Base-by-base conservation (phyloP, 2,797 vertebrate species). In the Tokudaia tokunoshimensis region DNA sequence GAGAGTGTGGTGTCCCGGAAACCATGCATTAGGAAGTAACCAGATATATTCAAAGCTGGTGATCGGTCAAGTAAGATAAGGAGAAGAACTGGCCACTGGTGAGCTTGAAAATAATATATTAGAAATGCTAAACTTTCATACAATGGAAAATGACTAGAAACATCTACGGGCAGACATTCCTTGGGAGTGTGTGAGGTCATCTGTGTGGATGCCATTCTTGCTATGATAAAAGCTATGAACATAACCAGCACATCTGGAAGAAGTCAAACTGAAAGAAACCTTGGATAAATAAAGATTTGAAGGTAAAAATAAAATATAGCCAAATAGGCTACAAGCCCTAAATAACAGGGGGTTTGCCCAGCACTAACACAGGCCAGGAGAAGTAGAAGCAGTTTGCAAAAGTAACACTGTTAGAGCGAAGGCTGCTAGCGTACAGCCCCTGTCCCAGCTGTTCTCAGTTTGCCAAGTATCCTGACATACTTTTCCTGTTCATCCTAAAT, bases 61-160 rank as follows among this genome's bases (percentile, higher is more conserved):
- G 52, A 65, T n/a, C 81, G 57, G 72, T 90, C 84, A 95, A 95
- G 55, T 44, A 85, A 94, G 78, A 86, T 92, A 94, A 93, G 31
- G 37, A 63, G 87, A 84, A 92, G 65, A 97, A 78, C 1, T 79
- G 65, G 67, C 26, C 10, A 75, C 34, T 94, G 52, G 7, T 52
- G 41, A 96, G 61, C 50, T 37, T 72, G 41, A 91, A 83, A 94
- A 92, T 11, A 90, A 89, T 17, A 89, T 52, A 93, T 44, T 37
- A 96, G 50, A 93, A 52, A 96, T 47, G 83, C 65, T 81, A 95
- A 55, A 75, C 78, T 91, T 89, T 59, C 6, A 86, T n/a, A 94
- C 90, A 78, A 88, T 24, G 24, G 57, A 70, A 95, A 92, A 34
- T n/a, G n/a, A 85, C 52, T 63, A 31, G 22, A 91, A 63, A 89